Evolutionary conservation across 2,113 vertebrate genomes (phyloP), one percentile per base, ranked within the genome.

Genomic region (Lutjanus erythropterus): DNA sequence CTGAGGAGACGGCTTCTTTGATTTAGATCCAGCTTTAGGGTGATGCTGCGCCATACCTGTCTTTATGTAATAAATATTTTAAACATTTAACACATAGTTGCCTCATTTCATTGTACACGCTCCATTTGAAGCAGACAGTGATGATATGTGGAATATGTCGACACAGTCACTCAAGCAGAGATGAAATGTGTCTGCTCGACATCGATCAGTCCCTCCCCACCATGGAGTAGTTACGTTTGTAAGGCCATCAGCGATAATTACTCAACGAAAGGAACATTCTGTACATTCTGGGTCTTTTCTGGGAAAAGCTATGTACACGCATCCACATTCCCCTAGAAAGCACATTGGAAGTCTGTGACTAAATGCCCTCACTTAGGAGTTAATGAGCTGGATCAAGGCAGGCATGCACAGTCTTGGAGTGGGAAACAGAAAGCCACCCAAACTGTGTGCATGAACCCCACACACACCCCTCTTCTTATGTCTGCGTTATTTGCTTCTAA

Each of bases 331-430:
- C 73, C 65, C 52, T 71, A 23, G 12, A 62, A 50, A 50, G 10
- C 47, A 3, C 16, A 50, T 47, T 46, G 74, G 72, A 79, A 60
- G 60, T 77, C 59, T 81, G 76, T 84, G 81, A 70, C 87, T 88
- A 88, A 94, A 91, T 73, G 72, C 39, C 75, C 64, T 78, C 72
- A 89, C 65, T 91, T 91, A 67, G 80, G 78, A 87, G 88, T 78
- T 81, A 90, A 91, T 92, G 91, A 84, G 74, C 79, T 84, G 86
- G 60, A 86, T 77, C 89, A 15, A 73, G 39, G 67, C 69, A 31
- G 75, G 56, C 76, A 62, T 86, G 83, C 84, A 71, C 65, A 14
- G 56, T 73, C 61, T 27, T n/a, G 35, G 19, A 75, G 55, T 69
- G 66, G n/a, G 53, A 69, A 27, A 44, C 53, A 9, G 52, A 72